Conservation (phyloP, 2,797 vertebrate genomes). For the Enteromius thamalakanensis region DNA sequence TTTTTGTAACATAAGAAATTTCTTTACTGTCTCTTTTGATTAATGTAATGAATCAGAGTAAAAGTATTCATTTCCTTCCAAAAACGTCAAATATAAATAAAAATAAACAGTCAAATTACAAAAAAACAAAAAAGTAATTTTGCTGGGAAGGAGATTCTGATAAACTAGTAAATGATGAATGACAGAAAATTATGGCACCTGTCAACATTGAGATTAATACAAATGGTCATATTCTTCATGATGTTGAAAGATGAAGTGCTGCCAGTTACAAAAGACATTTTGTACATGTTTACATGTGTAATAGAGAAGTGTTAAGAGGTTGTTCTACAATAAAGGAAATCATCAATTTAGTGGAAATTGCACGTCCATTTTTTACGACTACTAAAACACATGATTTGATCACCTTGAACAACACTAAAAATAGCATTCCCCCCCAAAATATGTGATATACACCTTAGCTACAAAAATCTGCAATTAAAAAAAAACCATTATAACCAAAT, state of each 20-base stretch:
- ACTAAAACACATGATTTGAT: neutral
- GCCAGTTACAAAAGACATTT: neutral
- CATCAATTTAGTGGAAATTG: neutral
- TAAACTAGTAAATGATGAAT: slow-evolving; percentile 17
- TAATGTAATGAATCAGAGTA: neutral
- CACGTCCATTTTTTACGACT: neutral
- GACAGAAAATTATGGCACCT: neutral
- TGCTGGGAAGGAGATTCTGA: neutral
- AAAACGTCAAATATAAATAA: neutral
- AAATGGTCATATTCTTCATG: neutral
- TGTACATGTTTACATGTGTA: slow-evolving; percentile 22
- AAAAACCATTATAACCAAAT: neutral
- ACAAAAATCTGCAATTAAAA: neutral
- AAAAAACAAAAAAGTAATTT: neutral
- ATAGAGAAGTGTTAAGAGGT: neutral
- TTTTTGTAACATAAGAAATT: neutral
- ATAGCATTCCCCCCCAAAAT: neutral
- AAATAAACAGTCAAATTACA: neutral
- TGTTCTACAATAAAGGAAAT: neutral
- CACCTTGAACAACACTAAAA: neutral
- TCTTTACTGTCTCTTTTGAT: neutral
- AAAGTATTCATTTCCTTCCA: neutral
- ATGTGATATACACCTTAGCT: neutral
- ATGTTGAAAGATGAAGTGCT: slow-evolving; percentile 28
- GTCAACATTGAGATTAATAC: slow-evolving; percentile 4